These are phyloP conservation scores for Ursus arctos DNA, from an alignment of 2,113 vertebrate species.

Conservation along the genomic window DNA sequence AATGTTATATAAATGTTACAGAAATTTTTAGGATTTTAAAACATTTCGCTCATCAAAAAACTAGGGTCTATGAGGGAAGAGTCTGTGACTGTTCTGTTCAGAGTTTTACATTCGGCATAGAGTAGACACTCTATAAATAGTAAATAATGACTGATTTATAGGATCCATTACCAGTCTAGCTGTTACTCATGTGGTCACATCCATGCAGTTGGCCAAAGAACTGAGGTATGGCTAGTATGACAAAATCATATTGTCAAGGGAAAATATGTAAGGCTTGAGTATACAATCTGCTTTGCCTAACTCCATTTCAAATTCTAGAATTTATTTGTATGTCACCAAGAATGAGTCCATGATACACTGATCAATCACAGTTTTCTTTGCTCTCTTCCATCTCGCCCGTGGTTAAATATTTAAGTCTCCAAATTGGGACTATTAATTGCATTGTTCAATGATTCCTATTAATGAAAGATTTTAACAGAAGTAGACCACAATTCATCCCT, in stretches of 20 bases:
- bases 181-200: background rate
- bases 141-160: background rate
- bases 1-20: background rate
- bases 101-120: background rate
- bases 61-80: background rate
- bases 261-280: background rate
- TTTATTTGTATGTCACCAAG: slow-evolving; percentile 19
- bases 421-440: background rate
- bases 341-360: background rate
- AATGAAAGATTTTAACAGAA: slow-evolving; percentile 22
- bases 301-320: slow-evolving; percentile 55
- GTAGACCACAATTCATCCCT: background rate
- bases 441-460: slow-evolving; percentile 14
- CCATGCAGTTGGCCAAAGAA: background rate
- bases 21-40: slow-evolving; percentile 25
- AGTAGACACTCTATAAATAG: background rate
- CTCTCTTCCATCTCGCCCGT: background rate
- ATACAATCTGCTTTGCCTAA: background rate
- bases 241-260: background rate
- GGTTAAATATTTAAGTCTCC: slow-evolving; percentile 46
- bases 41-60: background rate
- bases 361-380: background rate
- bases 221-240: background rate
- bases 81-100: background rate
- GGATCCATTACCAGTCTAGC: background rate